These are phyloP conservation scores for Cygnus buccinator DNA, from an alignment of 2,113 vertebrate genomes.

Conservation along the genomic window DNA sequence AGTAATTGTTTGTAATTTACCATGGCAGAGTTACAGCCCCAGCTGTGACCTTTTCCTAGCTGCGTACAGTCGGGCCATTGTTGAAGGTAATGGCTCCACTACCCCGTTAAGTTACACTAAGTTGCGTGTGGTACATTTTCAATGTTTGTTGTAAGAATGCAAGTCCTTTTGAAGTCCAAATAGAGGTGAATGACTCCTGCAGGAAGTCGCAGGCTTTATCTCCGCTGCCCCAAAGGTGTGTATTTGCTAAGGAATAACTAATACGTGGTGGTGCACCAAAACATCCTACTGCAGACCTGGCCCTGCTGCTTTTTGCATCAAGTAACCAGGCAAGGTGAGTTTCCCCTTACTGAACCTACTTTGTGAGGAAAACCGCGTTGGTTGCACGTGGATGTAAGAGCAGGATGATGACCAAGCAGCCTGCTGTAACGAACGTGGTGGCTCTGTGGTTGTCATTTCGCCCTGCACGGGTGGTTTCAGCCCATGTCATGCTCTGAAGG, in stretches of 20 bases:
- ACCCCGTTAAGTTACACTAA: not conserved
- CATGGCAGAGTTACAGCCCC: not conserved
- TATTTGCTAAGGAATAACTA: not conserved
- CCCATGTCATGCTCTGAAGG: not conserved
- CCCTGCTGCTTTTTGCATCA: not conserved
- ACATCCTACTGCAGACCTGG: not conserved
- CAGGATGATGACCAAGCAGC: not conserved
- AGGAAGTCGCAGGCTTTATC: not conserved
- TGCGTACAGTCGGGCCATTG: conserved; percentile 16
- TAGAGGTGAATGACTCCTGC: not conserved
- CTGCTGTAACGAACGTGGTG: not conserved
- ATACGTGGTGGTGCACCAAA: accelerated
- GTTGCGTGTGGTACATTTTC: not conserved
- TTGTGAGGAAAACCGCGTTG: not conserved
- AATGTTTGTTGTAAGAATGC: not conserved
- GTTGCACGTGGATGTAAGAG: not conserved
- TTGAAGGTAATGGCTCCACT: not conserved
- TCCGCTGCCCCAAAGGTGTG: not conserved
- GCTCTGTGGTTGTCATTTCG: accelerated
- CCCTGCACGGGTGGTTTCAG: not conserved
- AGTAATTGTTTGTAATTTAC: not conserved
- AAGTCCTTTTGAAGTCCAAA: not conserved
- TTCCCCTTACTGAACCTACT: not conserved
- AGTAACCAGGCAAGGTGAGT: not conserved
- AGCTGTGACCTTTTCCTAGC: not conserved